Evolutionary conservation across 2,888 invertebrate genomes (phyloP), one percentile per base, ranked within the genome.

Genomic region (Amphimallon solstitiale): DNA sequence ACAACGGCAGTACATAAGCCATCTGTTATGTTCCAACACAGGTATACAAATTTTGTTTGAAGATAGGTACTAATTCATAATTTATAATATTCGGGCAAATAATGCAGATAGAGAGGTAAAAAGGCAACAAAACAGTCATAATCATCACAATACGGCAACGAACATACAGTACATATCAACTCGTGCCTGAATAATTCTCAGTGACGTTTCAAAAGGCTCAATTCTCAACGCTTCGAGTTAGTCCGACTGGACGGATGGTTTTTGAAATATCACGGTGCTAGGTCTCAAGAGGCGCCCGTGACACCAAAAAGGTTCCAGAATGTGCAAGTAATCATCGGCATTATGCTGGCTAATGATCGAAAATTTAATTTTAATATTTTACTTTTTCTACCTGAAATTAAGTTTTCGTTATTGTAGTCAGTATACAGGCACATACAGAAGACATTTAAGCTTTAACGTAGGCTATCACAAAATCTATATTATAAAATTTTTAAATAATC

Each of bases 261-360:
- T 43, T 10, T 23, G 43, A 43, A 59, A 43, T 45, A 43, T 43
- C 43, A 43, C 43, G 56, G 38, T 59, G 2, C 43, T 15, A 59
- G 23, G 43, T 59, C 56, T 59, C 56, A 45, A 59, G 45, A 59
- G 56, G 56, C 43, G 43, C 56, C 56, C 56, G n/a, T 21, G 40
- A 40, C 6, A 19, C 21, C 38, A 21, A 54, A 17, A n/a, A 37
- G 43, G 17, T 12, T 10, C 3, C 17, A 23, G 43, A 64, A 64
- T 56, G 45, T 64, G 64, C 64, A 64, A 64, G 64, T 64, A 64
- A 64, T 56, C 46, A 29, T 52, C 19, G 21, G 14, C 46, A 56
- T 64, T 54, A 51, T 38, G 19, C 38, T 19, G 37, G 29, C 38
- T 62, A 62, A 62, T 62, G 62, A 62, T 62, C 62, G 62, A 40